These are phyloP conservation scores for Nesometra sesokonis DNA, from an alignment of 35 echinoderm and acorn worm genomes.

Conservation along the genomic window DNA sequence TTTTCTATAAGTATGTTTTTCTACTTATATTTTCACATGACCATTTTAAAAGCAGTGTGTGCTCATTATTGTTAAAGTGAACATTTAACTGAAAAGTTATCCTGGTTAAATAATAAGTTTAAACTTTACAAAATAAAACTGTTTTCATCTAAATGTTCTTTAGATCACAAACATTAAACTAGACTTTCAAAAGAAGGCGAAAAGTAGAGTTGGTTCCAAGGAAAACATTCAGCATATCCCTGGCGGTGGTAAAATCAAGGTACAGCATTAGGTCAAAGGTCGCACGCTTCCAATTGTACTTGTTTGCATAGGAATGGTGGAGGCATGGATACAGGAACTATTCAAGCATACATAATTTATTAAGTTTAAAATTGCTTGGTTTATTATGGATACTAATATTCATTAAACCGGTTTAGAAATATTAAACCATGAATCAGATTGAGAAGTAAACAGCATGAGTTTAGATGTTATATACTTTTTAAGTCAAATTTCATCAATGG, in stretches of 20 bases:
- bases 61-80: no score
- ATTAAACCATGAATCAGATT: no score
- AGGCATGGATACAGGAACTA: not conserved
- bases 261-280: not conserved
- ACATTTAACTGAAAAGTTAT: no score
- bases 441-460: no score
- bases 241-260: conserved; percentile 73
- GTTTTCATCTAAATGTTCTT: not conserved
- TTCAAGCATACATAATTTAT: not conserved
- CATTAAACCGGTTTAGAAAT: not conserved
- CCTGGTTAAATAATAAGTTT: no score
- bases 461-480: no score
- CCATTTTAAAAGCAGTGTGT: no score
- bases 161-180: conserved; percentile 36
- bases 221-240: conserved; percentile 79
- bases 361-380: not conserved
- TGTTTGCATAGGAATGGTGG: not conserved
- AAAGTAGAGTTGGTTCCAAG: conserved; percentile 77
- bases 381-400: not conserved
- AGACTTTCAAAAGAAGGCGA: conserved; percentile 55
- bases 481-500: no score
- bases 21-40: no score
- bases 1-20: no score
- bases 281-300: not conserved
- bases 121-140: no score